Conservation (phyloP, 2,797 vertebrate species). For the Pantherophis vulpinus region DNA sequence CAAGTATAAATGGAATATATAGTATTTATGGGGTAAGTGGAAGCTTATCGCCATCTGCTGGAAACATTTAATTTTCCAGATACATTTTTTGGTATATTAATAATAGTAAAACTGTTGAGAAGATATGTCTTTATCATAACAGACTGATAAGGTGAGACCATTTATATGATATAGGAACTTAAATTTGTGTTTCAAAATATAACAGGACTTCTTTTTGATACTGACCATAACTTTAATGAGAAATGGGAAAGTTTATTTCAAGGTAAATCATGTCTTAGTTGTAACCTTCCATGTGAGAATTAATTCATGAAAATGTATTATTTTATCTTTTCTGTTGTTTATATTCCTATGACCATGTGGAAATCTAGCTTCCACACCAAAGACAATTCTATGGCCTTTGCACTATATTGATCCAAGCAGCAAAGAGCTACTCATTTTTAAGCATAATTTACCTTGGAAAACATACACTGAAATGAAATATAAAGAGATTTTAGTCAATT, state of each 20-base stretch:
- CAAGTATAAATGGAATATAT: not conserved
- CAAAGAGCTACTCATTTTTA: not conserved
- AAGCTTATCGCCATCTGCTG: conserved; percentile 64
- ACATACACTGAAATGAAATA: not conserved
- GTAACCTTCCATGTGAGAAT: not conserved
- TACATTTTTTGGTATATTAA: not conserved
- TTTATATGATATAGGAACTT: not conserved
- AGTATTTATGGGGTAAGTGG: conserved; percentile 17
- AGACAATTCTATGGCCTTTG: not conserved
- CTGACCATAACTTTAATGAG: not conserved
- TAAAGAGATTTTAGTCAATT: not conserved
- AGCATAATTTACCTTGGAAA: not conserved
- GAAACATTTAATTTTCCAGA: conserved; percentile 10
- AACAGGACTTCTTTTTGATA: not conserved
- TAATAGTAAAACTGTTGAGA: not conserved
- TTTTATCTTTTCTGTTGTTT: not conserved
- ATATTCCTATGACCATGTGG: not conserved
- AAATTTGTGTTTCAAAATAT: not conserved
- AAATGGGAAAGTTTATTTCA: not conserved
- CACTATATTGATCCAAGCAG: not conserved
- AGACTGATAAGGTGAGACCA: not conserved
- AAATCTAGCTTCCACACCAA: not conserved
- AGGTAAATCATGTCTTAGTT: not conserved
- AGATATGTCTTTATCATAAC: not conserved
- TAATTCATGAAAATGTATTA: not conserved